Percentiles rank a stretch among this genome's conserved stretches.
Evolutionary conservation across 2,113 vertebrate genomes (phyloP).

Genomic region (Bagarius yarrelli): DNA sequence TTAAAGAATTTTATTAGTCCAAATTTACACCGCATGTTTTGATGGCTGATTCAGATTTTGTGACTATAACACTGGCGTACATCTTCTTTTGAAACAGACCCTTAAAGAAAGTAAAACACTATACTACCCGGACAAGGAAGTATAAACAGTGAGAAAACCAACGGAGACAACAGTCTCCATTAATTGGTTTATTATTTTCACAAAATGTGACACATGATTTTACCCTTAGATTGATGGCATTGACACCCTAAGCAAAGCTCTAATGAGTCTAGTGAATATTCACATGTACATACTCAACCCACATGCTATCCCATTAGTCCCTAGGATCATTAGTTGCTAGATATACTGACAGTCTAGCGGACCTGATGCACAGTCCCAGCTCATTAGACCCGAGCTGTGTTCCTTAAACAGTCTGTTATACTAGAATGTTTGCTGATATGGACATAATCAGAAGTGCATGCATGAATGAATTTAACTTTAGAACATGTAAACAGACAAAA

Average conservation of each 20-base stretch:
- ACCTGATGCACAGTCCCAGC: slow-evolving; percentile 3
- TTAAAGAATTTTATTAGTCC: too few species aligned
- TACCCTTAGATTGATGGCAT: background rate
- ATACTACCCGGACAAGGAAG: too few species aligned
- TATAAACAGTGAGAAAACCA: too few species aligned
- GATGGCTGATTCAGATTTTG: too few species aligned
- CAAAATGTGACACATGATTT: background rate
- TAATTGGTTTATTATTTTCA: background rate
- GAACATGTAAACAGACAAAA: slow-evolving; percentile 3
- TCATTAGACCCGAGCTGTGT: slow-evolving; percentile 37
- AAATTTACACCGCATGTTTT: too few species aligned
- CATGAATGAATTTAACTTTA: slow-evolving; percentile 16
- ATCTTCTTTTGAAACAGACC: too few species aligned
- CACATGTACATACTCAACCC: slow-evolving; percentile 1
- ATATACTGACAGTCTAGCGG: background rate
- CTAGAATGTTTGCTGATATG: slow-evolving; percentile 7
- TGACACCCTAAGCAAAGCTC: background rate
- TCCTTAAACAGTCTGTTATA: slow-evolving; percentile 22
- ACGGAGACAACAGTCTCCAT: too few species aligned
- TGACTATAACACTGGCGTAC: too few species aligned
- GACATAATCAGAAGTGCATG: slow-evolving; percentile 25
- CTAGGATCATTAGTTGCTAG: background rate
- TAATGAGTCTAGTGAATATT: slow-evolving; percentile 10
- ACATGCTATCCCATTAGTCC: slow-evolving; percentile 1
- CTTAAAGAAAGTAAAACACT: too few species aligned